Evolutionary conservation across 2,888 invertebrate genomes (phyloP).

Genomic region (Dryobotodes eremita): DNA sequence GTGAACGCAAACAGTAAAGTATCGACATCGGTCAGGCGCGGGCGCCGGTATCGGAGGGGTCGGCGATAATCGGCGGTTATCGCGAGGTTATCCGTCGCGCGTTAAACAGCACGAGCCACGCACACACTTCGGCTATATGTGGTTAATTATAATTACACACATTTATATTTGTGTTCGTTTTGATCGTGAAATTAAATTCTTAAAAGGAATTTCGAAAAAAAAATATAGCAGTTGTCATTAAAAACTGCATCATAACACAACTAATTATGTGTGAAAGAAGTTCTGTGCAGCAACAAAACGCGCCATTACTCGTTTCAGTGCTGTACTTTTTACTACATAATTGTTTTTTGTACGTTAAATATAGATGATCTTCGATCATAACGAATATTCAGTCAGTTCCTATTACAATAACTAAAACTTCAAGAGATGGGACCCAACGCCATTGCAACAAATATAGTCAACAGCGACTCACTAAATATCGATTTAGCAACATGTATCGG

Average conservation of each 20-base stretch:
- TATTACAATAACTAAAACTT: background rate
- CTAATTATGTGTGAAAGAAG: background rate
- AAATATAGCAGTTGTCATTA: background rate
- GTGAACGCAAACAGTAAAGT: conserved; percentile 45
- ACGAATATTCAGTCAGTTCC: no score
- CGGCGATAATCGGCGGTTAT: conserved; percentile 70
- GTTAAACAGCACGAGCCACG: conserved; percentile 74
- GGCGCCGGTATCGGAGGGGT: conserved; percentile 55
- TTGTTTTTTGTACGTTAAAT: background rate
- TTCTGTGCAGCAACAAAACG: background rate
- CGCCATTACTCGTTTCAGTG: background rate
- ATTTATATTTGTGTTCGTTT: conserved; percentile 22
- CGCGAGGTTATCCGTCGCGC: conserved; percentile 69
- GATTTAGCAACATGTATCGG: background rate
- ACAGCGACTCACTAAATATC: background rate
- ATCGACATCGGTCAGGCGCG: conserved; percentile 52
- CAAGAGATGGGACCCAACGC: no score
- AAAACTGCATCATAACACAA: background rate
- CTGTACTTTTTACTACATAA: background rate
- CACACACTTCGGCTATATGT: conserved; percentile 43
- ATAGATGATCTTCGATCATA: background rate
- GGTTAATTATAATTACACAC: conserved; percentile 37
- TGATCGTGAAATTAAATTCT: background rate
- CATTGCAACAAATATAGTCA: background rate
- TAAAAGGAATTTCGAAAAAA: background rate